These are phyloP conservation scores for Calliopum simillimum DNA, from an alignment of 2,888 invertebrate species.

Conservation along the genomic window DNA sequence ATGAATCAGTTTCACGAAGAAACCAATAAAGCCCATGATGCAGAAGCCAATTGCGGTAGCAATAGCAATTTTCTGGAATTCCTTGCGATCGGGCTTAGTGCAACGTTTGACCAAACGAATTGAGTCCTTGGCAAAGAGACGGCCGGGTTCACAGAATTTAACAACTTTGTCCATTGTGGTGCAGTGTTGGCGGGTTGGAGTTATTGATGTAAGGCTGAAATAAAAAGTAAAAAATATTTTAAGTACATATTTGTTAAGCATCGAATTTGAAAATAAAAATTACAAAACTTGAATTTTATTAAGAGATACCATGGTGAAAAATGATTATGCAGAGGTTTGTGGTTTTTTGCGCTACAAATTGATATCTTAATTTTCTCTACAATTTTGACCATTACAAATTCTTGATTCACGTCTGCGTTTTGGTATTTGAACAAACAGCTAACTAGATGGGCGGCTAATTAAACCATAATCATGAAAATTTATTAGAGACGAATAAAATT, in stretches of 20 bases:
- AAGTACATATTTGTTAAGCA: too few relatives aligned
- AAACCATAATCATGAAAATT: too few relatives aligned
- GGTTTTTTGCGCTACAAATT: too few relatives aligned
- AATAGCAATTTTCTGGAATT: constrained; percentile 99
- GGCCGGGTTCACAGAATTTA: constrained; percentile 93
- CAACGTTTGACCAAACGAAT: constrained; percentile 98
- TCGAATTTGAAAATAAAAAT: not conserved
- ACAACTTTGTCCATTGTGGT: constrained; percentile 94
- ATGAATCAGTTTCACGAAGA: constrained; percentile 99
- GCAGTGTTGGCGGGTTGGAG: constrained; percentile 32
- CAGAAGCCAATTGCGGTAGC: constrained; percentile 99
- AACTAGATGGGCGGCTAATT: too few relatives aligned
- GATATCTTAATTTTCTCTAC: too few relatives aligned
- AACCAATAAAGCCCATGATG: constrained; percentile 99
- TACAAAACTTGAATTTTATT: too few relatives aligned
- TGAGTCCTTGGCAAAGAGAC: constrained; percentile 98
- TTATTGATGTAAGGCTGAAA: constrained; percentile 35
- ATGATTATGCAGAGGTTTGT: too few relatives aligned
- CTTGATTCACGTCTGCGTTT: too few relatives aligned
- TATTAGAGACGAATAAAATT: too few relatives aligned
- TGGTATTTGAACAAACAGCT: too few relatives aligned
- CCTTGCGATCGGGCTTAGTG: constrained; percentile 99
- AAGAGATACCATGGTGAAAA: too few relatives aligned
- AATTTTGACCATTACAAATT: too few relatives aligned
- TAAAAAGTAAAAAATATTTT: constrained; percentile 18